Base-by-base conservation (phyloP, 2,888 invertebrate species). In the Cosmopolites sordidus region DNA sequence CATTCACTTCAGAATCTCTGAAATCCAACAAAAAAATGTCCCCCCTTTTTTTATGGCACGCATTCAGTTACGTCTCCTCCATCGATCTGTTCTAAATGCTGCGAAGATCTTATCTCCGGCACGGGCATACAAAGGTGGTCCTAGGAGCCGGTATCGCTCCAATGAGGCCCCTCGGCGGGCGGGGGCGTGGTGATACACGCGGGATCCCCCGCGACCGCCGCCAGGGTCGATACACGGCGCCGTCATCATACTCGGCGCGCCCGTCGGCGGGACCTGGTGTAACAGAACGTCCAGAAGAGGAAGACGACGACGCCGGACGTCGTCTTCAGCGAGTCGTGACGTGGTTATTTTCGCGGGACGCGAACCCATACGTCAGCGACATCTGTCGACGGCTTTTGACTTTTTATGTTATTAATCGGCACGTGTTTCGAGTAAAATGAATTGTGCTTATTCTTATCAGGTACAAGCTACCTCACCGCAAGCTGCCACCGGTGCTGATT, bases 371-470 rank as follows among this genome's bases (percentile, higher is more conserved):
- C 22, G 22, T 22, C 8, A 5, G 22, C 22, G 22, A 22, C 22
- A 22, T 22, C 22, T 22, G 22, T 22, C 22, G 22, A 22, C 4
- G 22, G 22, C 3, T 22, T 22, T 22, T 8, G 22, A 5, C 22
- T n/a, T 4, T 33, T 33, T 11, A 6, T n/a, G 11, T 33, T 33
- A 5, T 12, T n/a, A 11, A 33, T 4, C 12, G 33, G 3, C n/a
- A 4, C 12, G 33, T 6, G 33, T 33, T 33, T 9, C 12, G 2
- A 12, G 33, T 2, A 62, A 54, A 51, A 73, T 74, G 74, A 71
- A 70, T 60, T 73, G 73, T 63, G 69, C 73, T 11, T 67, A 73
- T 60, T 64, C 71, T 14, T 74, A 74, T 59, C 73, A 73, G 62
- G 67, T 73, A 50, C 71, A 71, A 62, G 66, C 69, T 58, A 65